Evolutionary conservation across 1,140 invertebrate genomes (phyloP).

Genomic region (Ceratitis capitata): DNA sequence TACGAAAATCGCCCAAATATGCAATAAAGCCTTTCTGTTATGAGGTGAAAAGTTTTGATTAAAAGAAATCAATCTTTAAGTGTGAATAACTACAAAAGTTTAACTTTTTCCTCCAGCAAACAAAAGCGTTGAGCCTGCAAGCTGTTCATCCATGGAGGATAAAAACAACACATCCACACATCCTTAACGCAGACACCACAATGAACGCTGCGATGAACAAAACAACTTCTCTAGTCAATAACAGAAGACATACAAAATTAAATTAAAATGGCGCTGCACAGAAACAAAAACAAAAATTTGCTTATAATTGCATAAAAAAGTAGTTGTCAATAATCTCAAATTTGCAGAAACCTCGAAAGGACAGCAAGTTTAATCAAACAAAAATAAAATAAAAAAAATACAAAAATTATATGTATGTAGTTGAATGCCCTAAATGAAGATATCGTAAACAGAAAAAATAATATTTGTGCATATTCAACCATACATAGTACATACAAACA

Average conservation of each 20-base stretch:
- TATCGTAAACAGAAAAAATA: neutral
- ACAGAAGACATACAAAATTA: neutral
- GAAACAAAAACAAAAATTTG: neutral
- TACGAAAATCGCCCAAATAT: too few species aligned
- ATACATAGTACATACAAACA: neutral
- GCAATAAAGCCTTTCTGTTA: too few species aligned
- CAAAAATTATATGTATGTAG: too few species aligned
- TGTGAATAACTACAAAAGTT: too few species aligned
- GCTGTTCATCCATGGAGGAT: neutral
- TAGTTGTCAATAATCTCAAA: neutral
- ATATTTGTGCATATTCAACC: neutral
- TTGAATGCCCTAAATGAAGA: neutral
- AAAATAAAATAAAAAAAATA: too few species aligned
- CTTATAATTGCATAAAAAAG: neutral
- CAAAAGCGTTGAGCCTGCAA: too few species aligned
- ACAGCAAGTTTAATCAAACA: neutral
- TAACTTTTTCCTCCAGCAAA: too few species aligned
- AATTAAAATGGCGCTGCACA: neutral
- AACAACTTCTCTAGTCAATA: slow-evolving; percentile 8
- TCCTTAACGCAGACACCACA: neutral
- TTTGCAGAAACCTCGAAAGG: neutral
- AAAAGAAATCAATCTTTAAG: too few species aligned
- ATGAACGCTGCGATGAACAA: neutral
- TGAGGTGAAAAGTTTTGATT: too few species aligned
- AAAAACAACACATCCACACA: neutral